Evolutionary conservation across 1,140 invertebrate species (phyloP).

Genomic region (Ceratina australensis): DNA sequence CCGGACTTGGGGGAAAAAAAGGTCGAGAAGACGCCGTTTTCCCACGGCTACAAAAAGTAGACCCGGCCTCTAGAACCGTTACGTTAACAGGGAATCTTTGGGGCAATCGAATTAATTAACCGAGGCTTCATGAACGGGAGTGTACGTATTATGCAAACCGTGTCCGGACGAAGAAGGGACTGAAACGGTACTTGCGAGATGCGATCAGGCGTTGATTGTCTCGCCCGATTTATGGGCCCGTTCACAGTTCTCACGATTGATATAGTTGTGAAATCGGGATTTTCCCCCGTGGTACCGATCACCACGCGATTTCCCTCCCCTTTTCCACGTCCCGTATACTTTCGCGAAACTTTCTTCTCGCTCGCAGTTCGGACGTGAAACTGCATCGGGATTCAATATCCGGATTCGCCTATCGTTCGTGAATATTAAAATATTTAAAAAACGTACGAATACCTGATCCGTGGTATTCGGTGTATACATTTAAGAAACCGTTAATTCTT

Average conservation of each 20-base stretch:
- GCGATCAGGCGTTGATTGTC: not conserved
- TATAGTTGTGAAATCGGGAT: not conserved
- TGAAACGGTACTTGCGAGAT: slow-evolving; percentile 13
- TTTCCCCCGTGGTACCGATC: not conserved
- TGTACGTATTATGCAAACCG: not conserved
- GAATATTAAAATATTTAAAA: too few relatives aligned
- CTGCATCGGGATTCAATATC: not conserved
- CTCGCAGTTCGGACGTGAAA: not conserved
- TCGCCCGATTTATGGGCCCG: not conserved
- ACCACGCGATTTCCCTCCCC: slow-evolving; percentile 15
- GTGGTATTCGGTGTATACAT: too few relatives aligned
- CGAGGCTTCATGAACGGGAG: not conserved
- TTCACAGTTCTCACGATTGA: slow-evolving; percentile 25
- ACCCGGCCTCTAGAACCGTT: not conserved
- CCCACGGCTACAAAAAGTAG: not conserved
- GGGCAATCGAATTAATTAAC: not conserved
- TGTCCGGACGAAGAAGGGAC: not conserved
- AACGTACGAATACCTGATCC: too few relatives aligned
- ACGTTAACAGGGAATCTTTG: not conserved
- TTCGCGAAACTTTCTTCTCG: slow-evolving; percentile 37
- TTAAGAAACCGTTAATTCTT: slow-evolving; percentile 30
- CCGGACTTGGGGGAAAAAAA: not conserved
- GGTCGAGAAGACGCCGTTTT: not conserved
- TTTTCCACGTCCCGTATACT: slow-evolving; percentile 28
- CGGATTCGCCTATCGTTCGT: not conserved